A percentile compares a stretch with the other conserved stretches of the same genome.
Conservation (phyloP, 2,113 vertebrate genomes). For the Odontesthes bonariensis region DNA sequence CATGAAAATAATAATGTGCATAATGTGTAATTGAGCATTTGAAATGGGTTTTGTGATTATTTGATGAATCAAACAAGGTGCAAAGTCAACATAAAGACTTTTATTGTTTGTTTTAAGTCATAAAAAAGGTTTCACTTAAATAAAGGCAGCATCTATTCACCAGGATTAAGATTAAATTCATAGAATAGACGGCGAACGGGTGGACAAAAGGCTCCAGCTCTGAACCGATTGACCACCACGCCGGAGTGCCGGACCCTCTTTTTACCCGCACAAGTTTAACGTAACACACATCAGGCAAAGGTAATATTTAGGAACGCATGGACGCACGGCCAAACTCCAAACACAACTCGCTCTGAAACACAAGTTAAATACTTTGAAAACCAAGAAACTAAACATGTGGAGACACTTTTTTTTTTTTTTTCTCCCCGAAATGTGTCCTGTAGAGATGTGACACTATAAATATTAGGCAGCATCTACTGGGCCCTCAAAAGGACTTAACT, state of each 20-base stretch:
- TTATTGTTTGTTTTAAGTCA: not conserved
- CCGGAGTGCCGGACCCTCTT: not conserved
- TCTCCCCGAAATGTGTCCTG: not conserved
- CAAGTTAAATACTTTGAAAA: conserved; percentile 48
- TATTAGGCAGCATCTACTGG: conserved; percentile 40
- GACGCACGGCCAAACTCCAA: conserved; percentile 61
- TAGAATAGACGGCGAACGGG: not conserved
- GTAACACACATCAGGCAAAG: conserved; percentile 29
- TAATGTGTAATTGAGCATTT: not conserved
- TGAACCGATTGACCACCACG: conserved; percentile 1
- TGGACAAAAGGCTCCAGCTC: conserved; percentile 6
- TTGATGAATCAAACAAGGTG: conserved; percentile 11
- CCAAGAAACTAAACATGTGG: conserved; percentile 41
- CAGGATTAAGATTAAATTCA: conserved; percentile 20
- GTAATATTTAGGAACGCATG: conserved; percentile 70
- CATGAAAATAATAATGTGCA: too few relatives aligned
- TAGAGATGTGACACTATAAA: conserved; percentile 65
- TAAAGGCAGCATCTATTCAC: conserved; percentile 47
- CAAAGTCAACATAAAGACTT: conserved; percentile 42
- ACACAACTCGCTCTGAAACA: conserved; percentile 46
- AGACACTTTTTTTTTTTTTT: conserved; percentile 5
- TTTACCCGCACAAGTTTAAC: conserved; percentile 29
- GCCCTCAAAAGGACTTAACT: conserved; percentile 33
- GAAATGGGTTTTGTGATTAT: conserved; percentile 36
- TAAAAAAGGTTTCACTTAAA: conserved; percentile 24